These are phyloP conservation scores for Crotalus horridus DNA, from an alignment of 2,113 vertebrate genomes.

Conservation along the genomic window DNA sequence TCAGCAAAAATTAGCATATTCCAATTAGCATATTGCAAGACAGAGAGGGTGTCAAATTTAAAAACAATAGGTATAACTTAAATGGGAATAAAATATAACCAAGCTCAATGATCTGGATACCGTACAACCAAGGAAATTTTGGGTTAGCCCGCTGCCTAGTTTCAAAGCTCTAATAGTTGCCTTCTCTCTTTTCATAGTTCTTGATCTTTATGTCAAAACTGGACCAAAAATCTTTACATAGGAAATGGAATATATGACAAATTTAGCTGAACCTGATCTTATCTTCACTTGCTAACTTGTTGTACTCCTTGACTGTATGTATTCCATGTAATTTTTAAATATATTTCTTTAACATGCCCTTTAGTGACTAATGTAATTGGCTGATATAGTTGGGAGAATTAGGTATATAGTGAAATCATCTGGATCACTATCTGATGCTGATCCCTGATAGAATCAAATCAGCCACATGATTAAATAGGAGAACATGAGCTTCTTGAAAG, in stretches of 20 bases:
- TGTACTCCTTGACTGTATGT: background rate
- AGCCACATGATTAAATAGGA: slow-evolving; percentile 11
- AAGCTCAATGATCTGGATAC: background rate
- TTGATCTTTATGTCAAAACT: background rate
- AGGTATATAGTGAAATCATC: background rate
- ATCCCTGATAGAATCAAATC: background rate
- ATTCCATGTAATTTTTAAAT: background rate
- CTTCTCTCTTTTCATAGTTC: background rate
- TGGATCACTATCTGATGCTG: background rate
- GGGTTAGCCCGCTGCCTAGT: background rate
- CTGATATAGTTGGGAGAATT: background rate
- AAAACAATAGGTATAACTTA: background rate
- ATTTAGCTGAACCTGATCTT: background rate
- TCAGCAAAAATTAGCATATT: background rate
- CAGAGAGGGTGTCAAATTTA: background rate
- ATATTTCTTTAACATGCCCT: background rate
- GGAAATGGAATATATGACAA: background rate
- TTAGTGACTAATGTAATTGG: background rate
- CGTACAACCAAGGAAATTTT: background rate
- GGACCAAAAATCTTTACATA: background rate
- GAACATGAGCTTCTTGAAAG: slow-evolving; percentile 61
- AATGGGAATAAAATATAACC: background rate
- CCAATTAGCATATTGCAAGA: background rate
- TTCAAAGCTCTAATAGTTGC: background rate
- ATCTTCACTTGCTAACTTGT: background rate